A percentile compares a stretch with the other conserved stretches of the same genome.
phyloP scores from a whole-genome alignment of 2,888 invertebrate species.

The Lasioglossum vierecki region DNA sequence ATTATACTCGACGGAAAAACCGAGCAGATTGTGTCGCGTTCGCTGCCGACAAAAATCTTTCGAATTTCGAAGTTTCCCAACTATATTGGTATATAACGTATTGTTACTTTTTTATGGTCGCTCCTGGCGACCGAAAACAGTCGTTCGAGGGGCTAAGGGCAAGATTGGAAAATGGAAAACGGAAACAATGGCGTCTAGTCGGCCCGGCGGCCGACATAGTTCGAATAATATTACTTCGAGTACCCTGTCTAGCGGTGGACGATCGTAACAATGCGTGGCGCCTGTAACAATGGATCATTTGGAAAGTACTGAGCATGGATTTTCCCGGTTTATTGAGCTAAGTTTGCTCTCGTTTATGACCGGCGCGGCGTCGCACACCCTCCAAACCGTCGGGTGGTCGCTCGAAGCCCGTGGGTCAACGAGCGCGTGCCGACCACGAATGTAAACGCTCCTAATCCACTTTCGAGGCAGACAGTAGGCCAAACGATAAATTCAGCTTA shows the following conservation, averaged over 20 bases:
- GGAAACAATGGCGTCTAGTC: background rate
- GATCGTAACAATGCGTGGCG: background rate
- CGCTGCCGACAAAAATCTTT: no score
- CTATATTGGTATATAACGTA: no score
- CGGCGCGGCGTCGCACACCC: background rate
- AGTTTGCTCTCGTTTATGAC: background rate
- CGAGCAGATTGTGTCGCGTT: no score
- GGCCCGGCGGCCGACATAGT: background rate
- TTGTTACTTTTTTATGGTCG: background rate
- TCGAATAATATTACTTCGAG: background rate
- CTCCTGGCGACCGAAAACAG: background rate
- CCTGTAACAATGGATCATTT: background rate
- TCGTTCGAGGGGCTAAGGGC: background rate
- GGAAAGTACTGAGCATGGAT: background rate
- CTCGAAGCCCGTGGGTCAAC: conserved; percentile 26
- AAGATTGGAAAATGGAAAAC: background rate
- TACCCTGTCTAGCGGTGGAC: background rate
- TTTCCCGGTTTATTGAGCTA: background rate
- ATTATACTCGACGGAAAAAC: no score
- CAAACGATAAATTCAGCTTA: conserved; percentile 38
- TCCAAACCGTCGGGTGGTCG: background rate
- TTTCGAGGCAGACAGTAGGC: conserved; percentile 28
- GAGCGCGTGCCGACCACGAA: background rate
- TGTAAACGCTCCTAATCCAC: conserved; percentile 50
- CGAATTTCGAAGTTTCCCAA: no score